Conservation (phyloP, 2,113 vertebrate genomes). For the Tetrax tetrax region DNA sequence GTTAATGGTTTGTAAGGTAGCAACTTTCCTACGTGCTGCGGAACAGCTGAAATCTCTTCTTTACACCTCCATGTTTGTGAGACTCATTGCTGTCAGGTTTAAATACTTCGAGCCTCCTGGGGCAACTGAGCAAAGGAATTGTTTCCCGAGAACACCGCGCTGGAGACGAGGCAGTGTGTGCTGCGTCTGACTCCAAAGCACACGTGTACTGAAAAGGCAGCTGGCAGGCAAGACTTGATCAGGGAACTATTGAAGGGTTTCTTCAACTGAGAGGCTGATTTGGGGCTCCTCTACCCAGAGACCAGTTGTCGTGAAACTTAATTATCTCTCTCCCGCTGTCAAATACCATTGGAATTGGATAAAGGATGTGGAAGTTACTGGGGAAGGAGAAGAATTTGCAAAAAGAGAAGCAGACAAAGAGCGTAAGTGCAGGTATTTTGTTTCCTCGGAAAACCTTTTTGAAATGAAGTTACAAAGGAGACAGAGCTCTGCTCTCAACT, state of each 20-base stretch:
- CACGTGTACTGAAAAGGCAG: neutral
- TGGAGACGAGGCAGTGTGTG: neutral
- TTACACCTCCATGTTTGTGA: neutral
- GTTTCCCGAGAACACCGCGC: rapidly evolving
- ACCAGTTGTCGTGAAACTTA: neutral
- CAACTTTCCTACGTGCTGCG: neutral
- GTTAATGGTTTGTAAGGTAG: neutral
- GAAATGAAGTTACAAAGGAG: neutral
- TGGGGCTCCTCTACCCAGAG: neutral
- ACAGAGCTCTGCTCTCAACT: neutral
- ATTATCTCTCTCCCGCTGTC: neutral
- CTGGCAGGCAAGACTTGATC: rapidly evolving
- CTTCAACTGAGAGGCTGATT: neutral
- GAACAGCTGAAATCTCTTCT: neutral
- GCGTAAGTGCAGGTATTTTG: neutral
- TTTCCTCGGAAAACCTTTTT: neutral
- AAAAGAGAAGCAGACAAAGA: neutral
- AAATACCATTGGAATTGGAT: neutral
- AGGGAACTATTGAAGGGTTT: neutral
- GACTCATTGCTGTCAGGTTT: neutral
- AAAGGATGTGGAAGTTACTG: neutral
- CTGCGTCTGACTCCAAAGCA: neutral
- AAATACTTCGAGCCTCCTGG: neutral
- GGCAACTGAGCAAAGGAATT: neutral
- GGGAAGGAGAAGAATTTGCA: neutral